Evolutionary conservation across 2,797 vertebrate genomes (phyloP).

Genomic region (Lithobates pipiens): DNA sequence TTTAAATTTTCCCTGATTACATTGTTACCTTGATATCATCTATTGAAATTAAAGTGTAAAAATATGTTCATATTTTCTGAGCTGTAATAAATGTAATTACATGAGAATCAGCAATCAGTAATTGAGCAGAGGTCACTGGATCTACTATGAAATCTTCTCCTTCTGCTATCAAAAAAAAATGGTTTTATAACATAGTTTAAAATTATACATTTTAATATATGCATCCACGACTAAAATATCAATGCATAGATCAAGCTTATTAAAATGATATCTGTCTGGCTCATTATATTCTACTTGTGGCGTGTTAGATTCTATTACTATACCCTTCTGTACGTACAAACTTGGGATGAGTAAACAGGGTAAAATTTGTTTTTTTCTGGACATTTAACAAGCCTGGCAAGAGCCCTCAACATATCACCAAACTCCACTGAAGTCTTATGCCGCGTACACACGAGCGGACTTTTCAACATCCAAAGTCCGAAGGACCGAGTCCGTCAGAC

Average conservation of each 20-base stretch:
- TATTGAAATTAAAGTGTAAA: not conserved
- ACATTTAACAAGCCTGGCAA: no score
- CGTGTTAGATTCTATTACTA: not conserved
- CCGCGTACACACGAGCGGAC: no score
- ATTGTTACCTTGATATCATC: not conserved
- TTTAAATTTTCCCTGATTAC: not conserved
- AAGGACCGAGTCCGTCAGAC: no score
- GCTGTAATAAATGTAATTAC: not conserved
- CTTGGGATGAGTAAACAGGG: no score
- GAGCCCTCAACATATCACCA: no score
- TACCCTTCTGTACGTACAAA: not conserved
- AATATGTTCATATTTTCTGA: not conserved
- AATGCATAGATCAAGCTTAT: not conserved
- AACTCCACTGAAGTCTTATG: no score
- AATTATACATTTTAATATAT: slow-evolving; percentile 8
- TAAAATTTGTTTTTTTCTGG: no score
- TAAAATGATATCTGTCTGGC: not conserved
- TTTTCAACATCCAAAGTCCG: no score
- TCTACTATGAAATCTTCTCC: not conserved
- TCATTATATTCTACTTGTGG: not conserved
- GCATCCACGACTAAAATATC: not conserved
- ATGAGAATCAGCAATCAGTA: slow-evolving; percentile 22
- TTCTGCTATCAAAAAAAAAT: not conserved
- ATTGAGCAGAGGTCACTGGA: slow-evolving; percentile 2
- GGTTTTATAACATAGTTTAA: not conserved